Conservation (phyloP, 1,140 invertebrate species). For the Pygmarrhopalites habei region DNA sequence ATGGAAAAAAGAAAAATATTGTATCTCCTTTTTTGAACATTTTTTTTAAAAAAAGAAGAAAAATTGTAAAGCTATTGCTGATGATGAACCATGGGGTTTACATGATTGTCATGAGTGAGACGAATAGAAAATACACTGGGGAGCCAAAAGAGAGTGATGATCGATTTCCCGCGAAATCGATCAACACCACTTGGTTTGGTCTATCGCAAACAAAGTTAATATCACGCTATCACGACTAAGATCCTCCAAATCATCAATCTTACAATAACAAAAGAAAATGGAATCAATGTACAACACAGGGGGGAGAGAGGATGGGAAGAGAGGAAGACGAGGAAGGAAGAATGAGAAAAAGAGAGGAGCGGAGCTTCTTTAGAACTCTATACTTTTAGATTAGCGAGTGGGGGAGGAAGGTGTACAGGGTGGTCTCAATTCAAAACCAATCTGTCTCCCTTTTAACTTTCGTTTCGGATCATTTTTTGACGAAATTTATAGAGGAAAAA, state of each 20-base stretch:
- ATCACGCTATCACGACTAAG: slow-evolving; percentile 2
- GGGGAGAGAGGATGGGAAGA: neutral
- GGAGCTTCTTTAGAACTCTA: no score
- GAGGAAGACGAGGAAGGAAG: neutral
- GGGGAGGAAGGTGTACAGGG: no score
- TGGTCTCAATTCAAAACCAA: no score
- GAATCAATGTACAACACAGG: no score
- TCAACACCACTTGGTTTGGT: slow-evolving; percentile 4
- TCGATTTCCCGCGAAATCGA: slow-evolving; percentile 7
- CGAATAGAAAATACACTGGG: no score
- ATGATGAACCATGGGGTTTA: neutral
- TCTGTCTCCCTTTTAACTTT: no score
- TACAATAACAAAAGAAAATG: slow-evolving; percentile 9
- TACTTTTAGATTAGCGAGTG: no score
- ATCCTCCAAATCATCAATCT: slow-evolving; percentile 11
- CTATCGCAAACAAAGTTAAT: slow-evolving; percentile 12
- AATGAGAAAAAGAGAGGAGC: neutral
- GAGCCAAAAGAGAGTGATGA: neutral
- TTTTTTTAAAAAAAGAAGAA: no score
- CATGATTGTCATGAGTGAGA: no score
- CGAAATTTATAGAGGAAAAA: no score
- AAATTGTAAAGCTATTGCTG: no score
- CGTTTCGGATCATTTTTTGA: no score
- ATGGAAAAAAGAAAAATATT: neutral
- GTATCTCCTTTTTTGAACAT: neutral